Conservation (phyloP, 2,113 vertebrate genomes). For the Amblyornis subalaris region DNA sequence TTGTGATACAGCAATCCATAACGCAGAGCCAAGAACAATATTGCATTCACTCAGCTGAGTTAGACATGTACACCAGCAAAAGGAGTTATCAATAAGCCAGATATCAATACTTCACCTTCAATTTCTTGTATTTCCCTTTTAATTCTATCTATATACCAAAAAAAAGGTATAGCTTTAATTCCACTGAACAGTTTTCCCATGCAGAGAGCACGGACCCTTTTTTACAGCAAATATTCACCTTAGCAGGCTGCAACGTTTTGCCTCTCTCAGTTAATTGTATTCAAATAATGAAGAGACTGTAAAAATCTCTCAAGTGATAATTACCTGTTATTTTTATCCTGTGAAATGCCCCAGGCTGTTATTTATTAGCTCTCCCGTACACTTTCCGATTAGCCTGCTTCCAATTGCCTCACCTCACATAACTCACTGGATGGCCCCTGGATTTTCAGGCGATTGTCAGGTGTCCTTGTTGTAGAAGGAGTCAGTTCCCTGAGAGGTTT, state of each 20-base stretch:
- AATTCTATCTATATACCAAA: background rate
- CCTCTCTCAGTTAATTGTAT: background rate
- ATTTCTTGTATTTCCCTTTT: background rate
- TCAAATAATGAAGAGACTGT: background rate
- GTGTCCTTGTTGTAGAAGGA: background rate
- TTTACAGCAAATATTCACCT: background rate
- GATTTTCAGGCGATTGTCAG: background rate
- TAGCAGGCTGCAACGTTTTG: background rate
- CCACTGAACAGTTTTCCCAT: background rate
- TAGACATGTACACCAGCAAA: background rate
- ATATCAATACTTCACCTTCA: background rate
- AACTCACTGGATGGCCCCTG: background rate
- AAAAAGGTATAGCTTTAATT: background rate
- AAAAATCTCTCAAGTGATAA: conserved; percentile 26
- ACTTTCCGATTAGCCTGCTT: background rate
- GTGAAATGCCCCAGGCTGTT: background rate
- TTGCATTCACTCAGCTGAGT: background rate
- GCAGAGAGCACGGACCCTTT: background rate
- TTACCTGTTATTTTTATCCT: background rate
- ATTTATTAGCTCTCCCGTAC: background rate
- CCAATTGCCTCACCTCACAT: background rate
- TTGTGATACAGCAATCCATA: fast-evolving
- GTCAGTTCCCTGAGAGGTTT: background rate
- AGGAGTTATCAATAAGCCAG: background rate
- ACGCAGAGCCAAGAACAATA: background rate